Conservation (phyloP, 2,797 vertebrate genomes). For the Erethizon dorsatum region DNA sequence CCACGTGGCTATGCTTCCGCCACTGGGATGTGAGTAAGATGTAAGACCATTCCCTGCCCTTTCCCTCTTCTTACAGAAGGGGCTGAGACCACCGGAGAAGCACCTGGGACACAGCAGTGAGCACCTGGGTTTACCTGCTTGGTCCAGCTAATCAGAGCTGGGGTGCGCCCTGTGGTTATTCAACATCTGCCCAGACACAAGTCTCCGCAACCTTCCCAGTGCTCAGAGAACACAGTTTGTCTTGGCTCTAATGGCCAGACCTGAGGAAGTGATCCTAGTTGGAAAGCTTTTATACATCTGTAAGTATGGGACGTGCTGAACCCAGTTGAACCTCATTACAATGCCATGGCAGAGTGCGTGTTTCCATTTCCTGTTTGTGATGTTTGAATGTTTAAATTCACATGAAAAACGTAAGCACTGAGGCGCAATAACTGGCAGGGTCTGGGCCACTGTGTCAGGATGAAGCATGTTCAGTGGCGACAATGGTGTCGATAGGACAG, state of each 20-base stretch:
- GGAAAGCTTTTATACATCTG: constrained; percentile 63
- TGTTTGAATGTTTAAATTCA: constrained; percentile 76
- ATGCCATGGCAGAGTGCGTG: neutral
- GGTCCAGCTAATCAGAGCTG: constrained; percentile 4
- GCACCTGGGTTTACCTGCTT: neutral
- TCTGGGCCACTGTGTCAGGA: constrained; percentile 34
- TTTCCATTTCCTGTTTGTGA: constrained; percentile 66
- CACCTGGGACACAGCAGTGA: neutral
- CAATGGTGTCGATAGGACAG: neutral
- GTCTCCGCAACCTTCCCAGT: constrained; percentile 45
- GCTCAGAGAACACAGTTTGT: constrained; percentile 70
- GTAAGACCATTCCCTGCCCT: neutral
- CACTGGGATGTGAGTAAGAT: neutral
- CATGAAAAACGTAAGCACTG: neutral
- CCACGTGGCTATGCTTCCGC: neutral
- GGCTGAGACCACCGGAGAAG: neutral
- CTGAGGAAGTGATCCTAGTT: constrained; percentile 67
- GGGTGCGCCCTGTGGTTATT: neutral
- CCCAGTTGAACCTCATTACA: constrained; percentile 78
- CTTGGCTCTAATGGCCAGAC: constrained; percentile 67
- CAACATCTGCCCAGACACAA: constrained; percentile 48
- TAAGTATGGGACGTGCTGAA: constrained; percentile 65
- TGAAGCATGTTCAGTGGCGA: neutral
- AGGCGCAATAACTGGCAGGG: neutral
- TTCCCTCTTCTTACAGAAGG: neutral